Base-by-base conservation (phyloP, 2,888 invertebrate species). In the Agrochola lota region DNA sequence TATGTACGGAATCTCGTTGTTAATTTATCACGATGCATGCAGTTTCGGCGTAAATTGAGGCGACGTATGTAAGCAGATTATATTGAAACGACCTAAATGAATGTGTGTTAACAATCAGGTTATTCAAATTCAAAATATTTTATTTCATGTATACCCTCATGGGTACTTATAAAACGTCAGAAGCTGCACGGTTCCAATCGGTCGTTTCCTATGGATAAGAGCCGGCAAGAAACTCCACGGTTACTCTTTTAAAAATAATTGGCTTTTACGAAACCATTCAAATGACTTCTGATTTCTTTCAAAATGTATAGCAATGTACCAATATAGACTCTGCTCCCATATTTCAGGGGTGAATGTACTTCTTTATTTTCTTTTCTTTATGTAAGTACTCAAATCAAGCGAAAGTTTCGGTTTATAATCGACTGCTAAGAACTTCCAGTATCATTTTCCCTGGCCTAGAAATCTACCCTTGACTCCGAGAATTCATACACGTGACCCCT, bases 1-100 rank as follows among this genome's bases (percentile, higher is more conserved):
- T 59, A 26, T 40, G 17, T 30, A 49, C 15, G 1, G 5, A 59
- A 49, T 72, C 17, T 60, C 59, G n/a, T n/a, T 43, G 17, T 15
- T 72, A 40, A 80, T 20, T 60, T 52, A 71, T 59, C 15, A 23
- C n/a, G n/a, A 43, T 30, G 49, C 30, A 52, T 3, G 17, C 49
- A 52, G n/a, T 46, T 75, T 55, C 55, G 6, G 35, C 1, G 30
- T 40, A 15, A 12, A 46, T 46, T 40, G 55, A n/a, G 15, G 52
- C 20, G 7, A 30, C 20, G 9, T 30, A n/a, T 63, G 2, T 7
- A 43, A 77, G 7, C 49, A 17, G 15, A 26, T 62, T 60, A 7
- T 3, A 30, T 20, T 35, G 3, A 40, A 52, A n/a, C 12, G 0
- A 40, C 35, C n/a, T 26, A 17, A 20, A n/a, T n/a, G 0, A 2